phyloP scores from a whole-genome alignment of 2,113 vertebrate species.

The Cranoglanis bouderius region DNA sequence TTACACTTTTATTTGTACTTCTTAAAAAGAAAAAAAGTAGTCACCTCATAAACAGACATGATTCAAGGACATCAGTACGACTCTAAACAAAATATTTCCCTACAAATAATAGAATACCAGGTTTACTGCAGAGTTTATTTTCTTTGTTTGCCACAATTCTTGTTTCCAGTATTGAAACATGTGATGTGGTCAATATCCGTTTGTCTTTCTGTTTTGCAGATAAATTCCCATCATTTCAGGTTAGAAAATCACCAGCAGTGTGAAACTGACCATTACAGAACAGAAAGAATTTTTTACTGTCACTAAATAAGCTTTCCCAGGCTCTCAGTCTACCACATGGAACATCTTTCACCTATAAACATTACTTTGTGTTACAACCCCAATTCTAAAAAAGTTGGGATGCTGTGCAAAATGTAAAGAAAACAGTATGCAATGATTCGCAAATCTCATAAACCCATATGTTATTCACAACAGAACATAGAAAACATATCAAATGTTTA shows the following conservation, averaged over 20 bases:
- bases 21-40: background rate
- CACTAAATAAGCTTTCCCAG: background rate
- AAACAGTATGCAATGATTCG: too few relatives aligned
- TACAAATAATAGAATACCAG: background rate
- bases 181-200: background rate
- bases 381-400: too few relatives aligned
- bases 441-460: too few relatives aligned
- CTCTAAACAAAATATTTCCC: background rate
- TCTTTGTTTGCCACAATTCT: background rate
- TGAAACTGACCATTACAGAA: background rate
- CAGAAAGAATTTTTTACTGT: background rate
- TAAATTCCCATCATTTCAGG: background rate
- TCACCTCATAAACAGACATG: background rate
- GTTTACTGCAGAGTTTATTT: background rate
- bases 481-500: too few relatives aligned
- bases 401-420: too few relatives aligned
- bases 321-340: background rate
- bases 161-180: background rate
- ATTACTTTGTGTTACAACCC: background rate
- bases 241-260: background rate
- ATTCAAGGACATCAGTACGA: background rate
- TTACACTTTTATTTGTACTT: background rate
- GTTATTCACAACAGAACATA: too few relatives aligned
- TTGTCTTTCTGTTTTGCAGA: background rate
- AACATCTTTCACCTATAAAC: background rate